Base-by-base conservation (phyloP, 2,797 vertebrate species). In the Chelon labrosus region DNA sequence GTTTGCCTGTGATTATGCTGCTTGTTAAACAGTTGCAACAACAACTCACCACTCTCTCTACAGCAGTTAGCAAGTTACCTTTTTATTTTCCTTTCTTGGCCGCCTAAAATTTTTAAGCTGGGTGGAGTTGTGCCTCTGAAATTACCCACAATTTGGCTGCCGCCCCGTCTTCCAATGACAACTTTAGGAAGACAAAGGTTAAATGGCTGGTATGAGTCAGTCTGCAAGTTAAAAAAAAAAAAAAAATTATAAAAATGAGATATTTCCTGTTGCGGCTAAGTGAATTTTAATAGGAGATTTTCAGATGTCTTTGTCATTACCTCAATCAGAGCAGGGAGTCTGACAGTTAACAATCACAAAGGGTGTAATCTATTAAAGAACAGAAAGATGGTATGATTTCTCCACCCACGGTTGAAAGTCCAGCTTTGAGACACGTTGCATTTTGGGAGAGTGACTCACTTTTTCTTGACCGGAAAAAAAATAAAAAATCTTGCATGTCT, bases 391-490 rank as follows among this genome's bases (percentile, higher is more conserved):
- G 50, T 54, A 37, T 65, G 42, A 25, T 77, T 57, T 66, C 27
- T 75, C 66, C 61, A 17, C 62, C 55, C 60, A 37, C 27, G 13
- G 20, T 50, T 67, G 14, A 56, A 14, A 44, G 57, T 19, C 61
- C 49, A 59, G 70, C 22, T 52, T 46, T 25, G 27, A 55, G 63
- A 71, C 70, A 59, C 38, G 19, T 65, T 65, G 54, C 65, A 63
- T 69, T 83, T 87, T 72, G 17, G 66, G 70, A 65, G 65, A 2
- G 11, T 85, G 86, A 82, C 79, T 87, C 71, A 78, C 53, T 85
- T 85, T 84, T 86, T 77, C 75, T 86, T 58, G 58, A 85, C 77
- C 69, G 64, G 72, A 35, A 35, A 35, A 35, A 7, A 35, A 35
- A 22, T 22, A 83, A 84, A 70, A 82, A 54, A 77, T 84, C 50